Evolutionary conservation across 2,797 vertebrate species (phyloP).

Genomic region (Epinephelus awoara): DNA sequence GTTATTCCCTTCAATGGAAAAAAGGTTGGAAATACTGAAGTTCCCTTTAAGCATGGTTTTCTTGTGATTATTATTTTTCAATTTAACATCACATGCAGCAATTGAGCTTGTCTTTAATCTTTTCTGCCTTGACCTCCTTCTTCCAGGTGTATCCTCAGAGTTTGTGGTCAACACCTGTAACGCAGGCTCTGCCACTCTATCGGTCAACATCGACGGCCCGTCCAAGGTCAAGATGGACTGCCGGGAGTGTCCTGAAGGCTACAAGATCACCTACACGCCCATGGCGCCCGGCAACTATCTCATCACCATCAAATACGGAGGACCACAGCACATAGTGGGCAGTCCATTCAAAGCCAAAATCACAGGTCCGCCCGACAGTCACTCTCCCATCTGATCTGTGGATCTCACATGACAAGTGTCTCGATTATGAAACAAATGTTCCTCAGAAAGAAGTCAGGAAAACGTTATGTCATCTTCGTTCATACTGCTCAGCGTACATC

Average conservation of each 20-base stretch:
- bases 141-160: conserved; percentile 89
- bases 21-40: too few relatives aligned
- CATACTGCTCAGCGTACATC: conserved; percentile 39
- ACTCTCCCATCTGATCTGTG: conserved; percentile 65
- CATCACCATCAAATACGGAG: conserved; percentile 97
- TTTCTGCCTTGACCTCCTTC: background rate
- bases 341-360: conserved; percentile 98
- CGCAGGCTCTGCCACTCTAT: conserved; percentile 91
- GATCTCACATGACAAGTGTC: conserved; percentile 62
- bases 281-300: conserved; percentile 99
- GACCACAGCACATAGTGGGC: conserved; percentile 96
- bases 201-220: conserved; percentile 95
- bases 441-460: conserved; percentile 55
- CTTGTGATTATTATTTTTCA: background rate
- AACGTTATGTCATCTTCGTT: conserved; percentile 59
- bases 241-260: conserved; percentile 93
- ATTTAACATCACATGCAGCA: background rate
- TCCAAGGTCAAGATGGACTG: conserved; percentile 99
- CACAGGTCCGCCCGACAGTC: conserved; percentile 87
- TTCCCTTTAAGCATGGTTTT: background rate
- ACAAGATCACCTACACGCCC: conserved; percentile 94
- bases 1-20: too few relatives aligned
- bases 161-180: conserved; percentile 95
- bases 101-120: background rate
- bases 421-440: conserved; percentile 60